A percentile compares a stretch with the other conserved stretches of the same genome.
phyloP scores from a whole-genome alignment of 2,113 vertebrate genomes.

The Percina caprodes region DNA sequence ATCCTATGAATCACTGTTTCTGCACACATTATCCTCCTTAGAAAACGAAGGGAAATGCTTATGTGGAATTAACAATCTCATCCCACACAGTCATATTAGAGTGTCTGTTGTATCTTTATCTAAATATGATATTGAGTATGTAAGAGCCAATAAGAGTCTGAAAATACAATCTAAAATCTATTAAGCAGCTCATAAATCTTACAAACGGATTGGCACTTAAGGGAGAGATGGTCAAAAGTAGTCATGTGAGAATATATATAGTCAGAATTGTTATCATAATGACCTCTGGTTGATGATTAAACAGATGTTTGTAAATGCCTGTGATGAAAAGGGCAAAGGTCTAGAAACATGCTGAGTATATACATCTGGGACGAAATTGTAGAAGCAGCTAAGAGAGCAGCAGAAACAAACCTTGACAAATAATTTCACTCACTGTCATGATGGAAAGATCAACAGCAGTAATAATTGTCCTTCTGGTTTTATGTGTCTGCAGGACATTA shows the following conservation, averaged over 20 bases:
- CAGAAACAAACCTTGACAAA: not conserved
- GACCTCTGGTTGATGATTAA: conserved; percentile 60
- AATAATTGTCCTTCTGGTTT: conserved; percentile 54
- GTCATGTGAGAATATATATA: not conserved
- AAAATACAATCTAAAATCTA: not conserved
- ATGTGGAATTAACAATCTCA: not conserved
- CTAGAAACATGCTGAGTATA: conserved; percentile 30
- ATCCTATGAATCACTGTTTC: not conserved
- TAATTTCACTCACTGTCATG: not conserved
- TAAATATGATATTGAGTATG: not conserved
- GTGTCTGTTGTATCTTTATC: not conserved
- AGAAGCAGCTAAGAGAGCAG: not conserved
- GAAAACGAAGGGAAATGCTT: not conserved
- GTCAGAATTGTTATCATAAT: not conserved
- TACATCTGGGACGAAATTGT: conserved; percentile 30
- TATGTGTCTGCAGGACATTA: conserved; percentile 40
- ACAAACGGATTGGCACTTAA: not conserved
- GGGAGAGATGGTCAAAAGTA: not conserved
- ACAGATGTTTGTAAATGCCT: conserved; percentile 14
- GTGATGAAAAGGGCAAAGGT: conserved; percentile 53
- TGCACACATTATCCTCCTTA: not conserved
- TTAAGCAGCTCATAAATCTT: not conserved
- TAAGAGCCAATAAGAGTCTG: not conserved
- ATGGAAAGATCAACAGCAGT: conserved; percentile 39
- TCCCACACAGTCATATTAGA: no score